phyloP scores from a whole-genome alignment of 2,888 invertebrate genomes.

The Dinocampus coccinellae region DNA sequence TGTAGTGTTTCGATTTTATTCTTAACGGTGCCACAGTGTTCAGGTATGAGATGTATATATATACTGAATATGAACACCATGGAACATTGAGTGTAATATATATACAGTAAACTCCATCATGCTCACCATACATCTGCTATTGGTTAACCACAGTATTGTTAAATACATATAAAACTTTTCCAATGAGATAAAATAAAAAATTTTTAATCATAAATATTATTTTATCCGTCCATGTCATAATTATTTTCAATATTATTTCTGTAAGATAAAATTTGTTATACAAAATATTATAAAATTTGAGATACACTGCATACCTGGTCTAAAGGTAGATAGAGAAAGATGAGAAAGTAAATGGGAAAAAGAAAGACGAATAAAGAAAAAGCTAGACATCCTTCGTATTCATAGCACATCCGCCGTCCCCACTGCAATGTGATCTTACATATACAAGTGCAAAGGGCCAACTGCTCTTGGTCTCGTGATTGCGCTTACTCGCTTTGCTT shows the following conservation, averaged over 20 bases:
- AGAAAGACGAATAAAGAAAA: conserved; percentile 22
- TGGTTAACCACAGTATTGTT: neutral
- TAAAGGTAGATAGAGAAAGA: neutral
- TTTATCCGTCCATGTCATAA: neutral
- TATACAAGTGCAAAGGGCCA: conserved; percentile 22
- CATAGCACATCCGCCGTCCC: conserved; percentile 46
- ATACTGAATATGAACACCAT: conserved; percentile 11
- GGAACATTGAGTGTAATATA: neutral
- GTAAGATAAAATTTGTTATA: neutral
- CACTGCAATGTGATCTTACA: conserved; percentile 20
- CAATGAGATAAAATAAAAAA: neutral
- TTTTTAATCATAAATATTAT: conserved; percentile 3
- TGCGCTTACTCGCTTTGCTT: conserved; percentile 19
- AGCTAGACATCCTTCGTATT: conserved; percentile 42
- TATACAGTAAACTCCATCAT: neutral
- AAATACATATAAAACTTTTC: neutral
- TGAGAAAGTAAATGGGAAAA: conserved; percentile 3
- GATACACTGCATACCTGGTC: conserved; percentile 18
- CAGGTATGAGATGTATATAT: conserved; percentile 39
- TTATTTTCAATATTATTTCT: neutral
- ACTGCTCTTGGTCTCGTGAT: conserved; percentile 14
- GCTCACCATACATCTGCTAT: conserved; percentile 6
- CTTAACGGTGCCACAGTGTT: conserved; percentile 42
- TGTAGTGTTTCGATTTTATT: conserved; percentile 41
- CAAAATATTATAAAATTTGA: neutral